Percentiles rank a stretch among this genome's conserved stretches.
These are phyloP conservation scores for Folsomia manolachei DNA, from an alignment of 2,888 invertebrate species.

Conservation along the genomic window DNA sequence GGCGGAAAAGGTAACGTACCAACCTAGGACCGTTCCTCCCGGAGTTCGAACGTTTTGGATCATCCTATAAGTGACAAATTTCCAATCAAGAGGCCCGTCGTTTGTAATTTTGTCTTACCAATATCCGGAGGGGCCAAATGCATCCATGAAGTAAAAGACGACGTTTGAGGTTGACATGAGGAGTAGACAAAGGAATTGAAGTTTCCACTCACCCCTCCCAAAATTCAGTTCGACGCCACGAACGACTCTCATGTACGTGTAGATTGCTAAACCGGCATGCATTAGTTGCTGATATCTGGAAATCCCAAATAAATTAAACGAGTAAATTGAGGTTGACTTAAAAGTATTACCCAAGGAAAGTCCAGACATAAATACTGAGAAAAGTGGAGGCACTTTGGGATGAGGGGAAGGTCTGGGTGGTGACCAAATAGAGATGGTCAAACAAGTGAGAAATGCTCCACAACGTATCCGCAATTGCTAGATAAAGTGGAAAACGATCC, in stretches of 20 bases:
- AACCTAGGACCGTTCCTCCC: slow-evolving; percentile 10
- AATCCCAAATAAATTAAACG: too few species aligned
- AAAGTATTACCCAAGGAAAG: slow-evolving; percentile 31
- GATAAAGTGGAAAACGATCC: slow-evolving; percentile 29
- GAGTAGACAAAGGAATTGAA: slow-evolving; percentile 8
- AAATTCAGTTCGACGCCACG: slow-evolving; percentile 10
- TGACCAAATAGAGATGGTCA: slow-evolving; percentile 26
- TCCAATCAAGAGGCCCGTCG: neutral
- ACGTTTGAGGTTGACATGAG: neutral
- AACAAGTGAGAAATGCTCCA: slow-evolving; percentile 33
- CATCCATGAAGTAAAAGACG: slow-evolving; percentile 17
- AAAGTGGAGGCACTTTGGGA: neutral
- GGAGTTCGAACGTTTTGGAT: slow-evolving; percentile 1
- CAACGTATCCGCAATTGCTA: slow-evolving; percentile 25
- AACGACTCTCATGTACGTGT: slow-evolving; percentile 26
- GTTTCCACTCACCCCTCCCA: slow-evolving; percentile 29
- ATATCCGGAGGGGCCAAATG: slow-evolving; percentile 28
- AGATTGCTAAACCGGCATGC: slow-evolving; percentile 25
- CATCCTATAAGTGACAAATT: too few species aligned
- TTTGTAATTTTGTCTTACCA: slow-evolving; percentile 22
- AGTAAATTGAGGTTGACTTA: too few species aligned
- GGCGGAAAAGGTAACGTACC: neutral
- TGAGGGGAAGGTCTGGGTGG: neutral
- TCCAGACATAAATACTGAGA: slow-evolving; percentile 29
- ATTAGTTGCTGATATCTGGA: slow-evolving; percentile 30